A percentile compares a stretch with the other conserved stretches of the same genome.
Conservation (phyloP, 2,888 invertebrate species). For the Eurytoma adleriae region DNA sequence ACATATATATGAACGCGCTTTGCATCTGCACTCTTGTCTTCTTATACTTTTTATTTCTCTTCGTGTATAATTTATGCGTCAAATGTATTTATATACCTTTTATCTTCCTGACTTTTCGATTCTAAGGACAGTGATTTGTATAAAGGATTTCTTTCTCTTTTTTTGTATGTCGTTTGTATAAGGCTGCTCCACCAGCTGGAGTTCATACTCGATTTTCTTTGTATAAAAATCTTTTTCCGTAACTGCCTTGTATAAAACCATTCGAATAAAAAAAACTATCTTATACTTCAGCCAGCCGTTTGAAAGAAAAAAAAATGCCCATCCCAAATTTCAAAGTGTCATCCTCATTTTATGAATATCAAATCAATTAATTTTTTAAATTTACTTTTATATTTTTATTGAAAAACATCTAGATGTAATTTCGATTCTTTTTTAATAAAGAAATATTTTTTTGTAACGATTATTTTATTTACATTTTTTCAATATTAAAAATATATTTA, state of each 20-base stretch:
- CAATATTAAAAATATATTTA: too few species aligned
- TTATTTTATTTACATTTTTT: too few species aligned
- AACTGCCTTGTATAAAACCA: constrained; percentile 58
- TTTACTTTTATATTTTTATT: background rate
- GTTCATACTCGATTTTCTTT: constrained; percentile 56
- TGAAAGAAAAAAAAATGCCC: constrained; percentile 19
- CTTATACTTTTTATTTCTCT: constrained; percentile 41
- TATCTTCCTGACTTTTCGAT: constrained; percentile 53
- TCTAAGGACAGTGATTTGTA: constrained; percentile 55
- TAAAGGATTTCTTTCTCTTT: constrained; percentile 55
- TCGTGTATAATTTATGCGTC: constrained; percentile 57
- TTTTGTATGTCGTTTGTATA: constrained; percentile 57
- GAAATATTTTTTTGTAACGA: too few species aligned
- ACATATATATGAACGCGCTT: constrained; percentile 48
- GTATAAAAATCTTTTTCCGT: constrained; percentile 59
- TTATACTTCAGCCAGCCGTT: constrained; percentile 47
- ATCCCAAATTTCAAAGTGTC: background rate
- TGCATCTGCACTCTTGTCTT: constrained; percentile 54
- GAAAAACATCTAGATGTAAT: too few species aligned
- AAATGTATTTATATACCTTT: constrained; percentile 54
- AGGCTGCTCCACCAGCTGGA: constrained; percentile 38
- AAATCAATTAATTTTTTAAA: too few species aligned
- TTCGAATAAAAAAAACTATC: constrained; percentile 58
- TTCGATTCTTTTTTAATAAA: too few species aligned
- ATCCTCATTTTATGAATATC: too few species aligned